Conservation (phyloP, 2,888 invertebrate genomes). For the Caenorhabditis angaria region DNA sequence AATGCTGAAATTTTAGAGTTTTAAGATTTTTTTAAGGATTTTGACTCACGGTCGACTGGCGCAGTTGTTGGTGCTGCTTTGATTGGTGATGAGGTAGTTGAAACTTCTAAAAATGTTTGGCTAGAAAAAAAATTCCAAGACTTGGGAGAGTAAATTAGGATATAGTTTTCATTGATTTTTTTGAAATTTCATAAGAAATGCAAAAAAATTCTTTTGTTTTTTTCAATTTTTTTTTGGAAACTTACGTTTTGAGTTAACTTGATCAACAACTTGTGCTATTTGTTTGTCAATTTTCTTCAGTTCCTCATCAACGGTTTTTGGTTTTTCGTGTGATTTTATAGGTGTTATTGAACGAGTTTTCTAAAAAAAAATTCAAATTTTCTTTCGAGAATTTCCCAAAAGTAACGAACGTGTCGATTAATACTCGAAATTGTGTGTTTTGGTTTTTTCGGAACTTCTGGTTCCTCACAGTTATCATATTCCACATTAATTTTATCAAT, state of each 20-base stretch:
- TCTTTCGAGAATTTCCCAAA: neutral
- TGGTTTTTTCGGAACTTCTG: slow-evolving; percentile 20
- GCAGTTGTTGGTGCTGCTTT: neutral
- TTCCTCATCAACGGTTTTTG: slow-evolving; percentile 16
- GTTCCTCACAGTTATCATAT: slow-evolving; percentile 34
- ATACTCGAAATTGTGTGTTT: slow-evolving; percentile 9
- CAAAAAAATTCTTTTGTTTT: neutral
- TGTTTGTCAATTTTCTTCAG: slow-evolving; percentile 35
- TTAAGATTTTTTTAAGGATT: neutral
- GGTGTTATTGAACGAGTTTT: no score
- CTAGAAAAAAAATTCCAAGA: no score
- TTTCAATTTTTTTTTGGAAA: neutral
- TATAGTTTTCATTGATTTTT: no score
- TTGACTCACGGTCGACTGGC: slow-evolving; percentile 29
- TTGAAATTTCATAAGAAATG: neutral
- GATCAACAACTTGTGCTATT: slow-evolving; percentile 37
- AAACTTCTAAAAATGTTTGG: no score
- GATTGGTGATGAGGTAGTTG: neutral
- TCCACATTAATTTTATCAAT: slow-evolving; percentile 43
- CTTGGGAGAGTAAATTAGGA: no score
- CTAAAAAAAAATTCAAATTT: no score
- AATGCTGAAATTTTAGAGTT: slow-evolving; percentile 47
- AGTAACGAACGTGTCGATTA: neutral
- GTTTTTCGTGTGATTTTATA: slow-evolving; percentile 15
- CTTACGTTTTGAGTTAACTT: slow-evolving; percentile 32